A percentile compares a stretch with the other conserved stretches of the same genome.
phyloP scores from a whole-genome alignment of 1,140 invertebrate genomes.

The Lasaia peninsularis region DNA sequence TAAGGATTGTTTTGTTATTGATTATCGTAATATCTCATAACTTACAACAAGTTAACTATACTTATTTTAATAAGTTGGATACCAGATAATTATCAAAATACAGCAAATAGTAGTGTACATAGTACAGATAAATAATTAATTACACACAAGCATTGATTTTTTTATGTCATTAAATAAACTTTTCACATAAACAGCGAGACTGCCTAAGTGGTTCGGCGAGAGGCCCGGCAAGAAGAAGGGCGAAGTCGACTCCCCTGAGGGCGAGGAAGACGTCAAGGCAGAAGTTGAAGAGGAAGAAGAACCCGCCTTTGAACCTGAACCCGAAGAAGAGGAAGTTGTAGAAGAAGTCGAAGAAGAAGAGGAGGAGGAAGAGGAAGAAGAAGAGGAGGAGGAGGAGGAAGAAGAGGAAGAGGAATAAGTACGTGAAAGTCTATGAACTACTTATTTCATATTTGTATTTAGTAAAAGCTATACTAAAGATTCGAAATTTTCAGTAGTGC shows the following conservation, averaged over 20 bases:
- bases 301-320: slow-evolving; percentile 84
- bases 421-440: slow-evolving; percentile 21
- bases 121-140: too few relatives aligned
- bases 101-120: too few relatives aligned
- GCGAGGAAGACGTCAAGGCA: slow-evolving; percentile 90
- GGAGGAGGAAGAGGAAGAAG: slow-evolving; percentile 85
- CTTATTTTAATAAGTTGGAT: too few relatives aligned
- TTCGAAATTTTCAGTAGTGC: too few relatives aligned
- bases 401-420: slow-evolving; percentile 71
- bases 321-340: slow-evolving; percentile 80
- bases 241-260: slow-evolving; percentile 91
- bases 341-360: slow-evolving; percentile 84
- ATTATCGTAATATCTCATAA: too few relatives aligned
- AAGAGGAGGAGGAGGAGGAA: slow-evolving; percentile 74
- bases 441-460: too few relatives aligned
- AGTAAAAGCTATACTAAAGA: too few relatives aligned
- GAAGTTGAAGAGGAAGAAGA: slow-evolving; percentile 85
- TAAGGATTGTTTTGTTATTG: too few relatives aligned
- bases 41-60: too few relatives aligned
- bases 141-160: too few relatives aligned
- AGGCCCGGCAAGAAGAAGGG: slow-evolving; percentile 93
- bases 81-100: too few relatives aligned
- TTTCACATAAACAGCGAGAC: slow-evolving; percentile 81
- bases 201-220: slow-evolving; percentile 96
- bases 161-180: too few relatives aligned